phyloP scores from a whole-genome alignment of 1,140 invertebrate species.

The Leptinotarsa lineolata region DNA sequence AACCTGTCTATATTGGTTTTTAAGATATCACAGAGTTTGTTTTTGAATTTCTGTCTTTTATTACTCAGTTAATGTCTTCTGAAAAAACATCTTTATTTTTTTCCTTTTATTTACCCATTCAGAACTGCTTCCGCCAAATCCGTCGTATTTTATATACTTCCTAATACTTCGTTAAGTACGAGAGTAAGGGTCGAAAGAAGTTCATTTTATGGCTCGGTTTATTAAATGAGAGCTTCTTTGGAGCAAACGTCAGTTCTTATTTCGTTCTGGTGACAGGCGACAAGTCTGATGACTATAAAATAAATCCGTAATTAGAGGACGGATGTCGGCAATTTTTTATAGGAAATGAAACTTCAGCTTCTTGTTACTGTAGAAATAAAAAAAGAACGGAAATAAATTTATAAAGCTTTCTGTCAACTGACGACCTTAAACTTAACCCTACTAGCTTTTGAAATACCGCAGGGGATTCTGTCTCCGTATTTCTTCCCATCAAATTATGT shows the following conservation, averaged over 20 bases:
- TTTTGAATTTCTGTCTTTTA: no score
- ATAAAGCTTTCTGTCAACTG: background rate
- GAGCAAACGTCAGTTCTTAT: background rate
- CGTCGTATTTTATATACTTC: background rate
- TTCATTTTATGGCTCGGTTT: conserved; percentile 3
- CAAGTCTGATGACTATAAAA: background rate
- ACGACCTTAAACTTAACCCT: background rate
- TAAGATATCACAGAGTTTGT: no score
- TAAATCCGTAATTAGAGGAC: background rate
- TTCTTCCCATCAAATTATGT: no score
- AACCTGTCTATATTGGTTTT: no score
- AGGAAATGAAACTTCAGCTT: background rate
- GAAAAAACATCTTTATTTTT: background rate
- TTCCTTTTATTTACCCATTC: background rate
- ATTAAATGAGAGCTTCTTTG: background rate
- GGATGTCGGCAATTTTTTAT: background rate
- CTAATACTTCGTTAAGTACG: background rate
- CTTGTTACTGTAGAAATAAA: background rate
- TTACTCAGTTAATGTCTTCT: no score
- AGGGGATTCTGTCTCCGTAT: no score
- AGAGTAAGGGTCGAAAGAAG: background rate
- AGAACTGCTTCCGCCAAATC: background rate
- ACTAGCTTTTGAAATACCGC: no score
- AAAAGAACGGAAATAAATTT: background rate
- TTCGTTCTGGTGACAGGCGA: background rate